Conservation (phyloP, 2,888 invertebrate species). For the Drosophila histrio region DNA sequence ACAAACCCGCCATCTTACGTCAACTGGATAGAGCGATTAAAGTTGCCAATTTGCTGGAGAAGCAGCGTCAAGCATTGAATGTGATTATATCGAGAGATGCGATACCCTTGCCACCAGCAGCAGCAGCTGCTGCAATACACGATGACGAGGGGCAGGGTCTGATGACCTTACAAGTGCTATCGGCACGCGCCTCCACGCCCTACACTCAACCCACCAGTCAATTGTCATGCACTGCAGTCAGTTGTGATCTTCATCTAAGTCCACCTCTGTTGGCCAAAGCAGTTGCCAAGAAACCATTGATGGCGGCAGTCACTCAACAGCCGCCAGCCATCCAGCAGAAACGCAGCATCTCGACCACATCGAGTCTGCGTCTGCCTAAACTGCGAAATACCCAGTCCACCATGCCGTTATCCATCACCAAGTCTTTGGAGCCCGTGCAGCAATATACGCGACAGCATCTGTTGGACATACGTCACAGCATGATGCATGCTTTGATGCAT, state of each 20-base stretch:
- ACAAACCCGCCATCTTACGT: constrained; percentile 49
- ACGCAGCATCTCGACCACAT: constrained; percentile 14
- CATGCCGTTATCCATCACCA: constrained; percentile 4
- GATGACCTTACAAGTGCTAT: constrained; percentile 72
- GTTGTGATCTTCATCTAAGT: constrained; percentile 75
- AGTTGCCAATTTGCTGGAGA: constrained; percentile 56
- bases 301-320: not conserved
- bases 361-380: constrained; percentile 31
- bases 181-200: constrained; percentile 81
- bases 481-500: constrained; percentile 56
- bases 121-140: constrained; percentile 25
- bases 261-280: constrained; percentile 32
- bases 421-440: constrained; percentile 9
- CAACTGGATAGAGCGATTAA: constrained; percentile 59
- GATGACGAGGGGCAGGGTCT: constrained; percentile 76
- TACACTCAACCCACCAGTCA: constrained; percentile 70
- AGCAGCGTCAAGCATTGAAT: constrained; percentile 35
- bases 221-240: constrained; percentile 70
- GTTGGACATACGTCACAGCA: constrained; percentile 74
- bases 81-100: constrained; percentile 57
- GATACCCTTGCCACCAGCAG: constrained; percentile 67
- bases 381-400: constrained; percentile 22
- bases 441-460: constrained; percentile 74
- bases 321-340: constrained; percentile 10
- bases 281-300: constrained; percentile 9